Conservation (phyloP, 2,113 vertebrate genomes). For the Melanotaenia duboulayi region DNA sequence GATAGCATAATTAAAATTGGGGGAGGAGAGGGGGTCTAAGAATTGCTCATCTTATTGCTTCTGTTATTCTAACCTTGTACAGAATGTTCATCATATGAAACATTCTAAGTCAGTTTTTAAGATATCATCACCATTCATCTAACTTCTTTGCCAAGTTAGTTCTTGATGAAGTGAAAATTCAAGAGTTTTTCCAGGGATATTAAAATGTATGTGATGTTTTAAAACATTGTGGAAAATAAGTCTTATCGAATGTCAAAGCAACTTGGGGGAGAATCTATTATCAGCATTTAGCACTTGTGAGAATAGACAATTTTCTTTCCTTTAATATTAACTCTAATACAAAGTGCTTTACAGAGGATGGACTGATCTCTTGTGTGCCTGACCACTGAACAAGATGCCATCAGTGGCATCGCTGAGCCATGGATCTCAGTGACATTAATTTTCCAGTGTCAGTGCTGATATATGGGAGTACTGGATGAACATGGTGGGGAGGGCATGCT, state of each 20-base stretch:
- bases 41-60: constrained; percentile 23
- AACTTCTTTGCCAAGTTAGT: neutral
- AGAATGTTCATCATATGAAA: constrained; percentile 37
- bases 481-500: constrained; percentile 71
- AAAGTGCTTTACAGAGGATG: constrained; percentile 13
- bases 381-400: constrained; percentile 45
- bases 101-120: neutral
- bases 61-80: constrained; percentile 29
- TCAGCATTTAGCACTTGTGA: neutral
- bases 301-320: neutral
- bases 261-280: neutral
- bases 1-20: constrained; percentile 53
- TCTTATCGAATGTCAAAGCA: neutral
- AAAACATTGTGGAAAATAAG: neutral
- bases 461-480: constrained; percentile 71
- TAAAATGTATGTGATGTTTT: constrained; percentile 1
- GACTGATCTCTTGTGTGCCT: constrained; percentile 41
- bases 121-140: constrained; percentile 20
- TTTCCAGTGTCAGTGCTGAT: constrained; percentile 80
- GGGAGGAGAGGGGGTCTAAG: neutral
- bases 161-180: constrained; percentile 18
- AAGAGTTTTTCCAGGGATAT: constrained; percentile 1
- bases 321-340: constrained; percentile 14
- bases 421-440: constrained; percentile 73
- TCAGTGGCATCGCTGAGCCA: constrained; percentile 51